Evolutionary conservation across 92 coral and sea anemone species (phyloP), one percentile per base, ranked within the genome.

Genomic region (Pocillopora grandis): DNA sequence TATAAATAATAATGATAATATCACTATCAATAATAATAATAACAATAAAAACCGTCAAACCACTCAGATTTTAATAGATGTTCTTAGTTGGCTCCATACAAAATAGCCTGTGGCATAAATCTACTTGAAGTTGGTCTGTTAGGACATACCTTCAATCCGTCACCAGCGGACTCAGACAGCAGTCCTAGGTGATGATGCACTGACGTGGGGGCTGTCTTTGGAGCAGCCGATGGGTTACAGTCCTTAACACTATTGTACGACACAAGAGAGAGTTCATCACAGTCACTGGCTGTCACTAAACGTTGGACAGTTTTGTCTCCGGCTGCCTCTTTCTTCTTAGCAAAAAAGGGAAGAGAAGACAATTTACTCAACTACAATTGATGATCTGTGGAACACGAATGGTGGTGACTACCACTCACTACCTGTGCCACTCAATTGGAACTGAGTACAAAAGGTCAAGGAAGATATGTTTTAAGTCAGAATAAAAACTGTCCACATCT

Each of bases 201-300:
- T 27, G 27, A 27, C 27, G 27, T 27, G 27, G 27, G 49, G 52
- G 49, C 62, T 35, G 79, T 69, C 58, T 35, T 80, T 42, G 78
- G 77, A 12, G 73, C 35, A 60, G 71, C 77, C 11, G 67, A 56
- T 37, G 87, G 87, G 72, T 82, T 71, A 14, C 90, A 85, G 63
- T 90, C 93, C 42, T 88, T 81, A 15, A 87, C 91, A 62, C 96
- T 93, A 61, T 93, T 90, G 90, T 93, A 93, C 10, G 96, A 93
- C 71, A 82, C 92, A 21, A 93, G 82, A 18, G 96, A 93, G 80
- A 83, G 76, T 21, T 64, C 69, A 62, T 91, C 92, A 63, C 84
- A 80, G 72, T 90, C 91, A 33, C 31, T 42, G 75, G 72, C 62
- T 27, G 86, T 59, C n/a, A 62, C 59, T 18, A 77, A 55, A 55